Conservation (phyloP, 2,888 invertebrate genomes). For the Aleiodes alternator region DNA sequence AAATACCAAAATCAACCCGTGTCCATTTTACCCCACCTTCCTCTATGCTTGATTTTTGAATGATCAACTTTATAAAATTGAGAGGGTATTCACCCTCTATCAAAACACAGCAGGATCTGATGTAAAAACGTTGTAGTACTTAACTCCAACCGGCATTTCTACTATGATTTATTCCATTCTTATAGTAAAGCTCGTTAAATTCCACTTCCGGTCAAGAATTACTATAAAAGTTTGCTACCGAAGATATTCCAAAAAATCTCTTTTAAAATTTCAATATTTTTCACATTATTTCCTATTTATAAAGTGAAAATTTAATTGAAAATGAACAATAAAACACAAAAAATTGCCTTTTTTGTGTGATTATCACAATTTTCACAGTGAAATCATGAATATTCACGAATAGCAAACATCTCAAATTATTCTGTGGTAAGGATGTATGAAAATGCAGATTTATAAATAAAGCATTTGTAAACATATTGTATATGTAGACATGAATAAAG, state of each 20-base stretch:
- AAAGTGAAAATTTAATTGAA: too few relatives aligned
- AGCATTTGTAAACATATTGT: constrained; percentile 14
- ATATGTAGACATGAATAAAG: constrained; percentile 1
- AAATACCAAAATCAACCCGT: too few relatives aligned
- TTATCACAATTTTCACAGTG: too few relatives aligned
- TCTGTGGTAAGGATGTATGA: background rate
- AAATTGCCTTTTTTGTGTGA: too few relatives aligned
- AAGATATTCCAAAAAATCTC: too few relatives aligned
- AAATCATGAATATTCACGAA: constrained; percentile 10
- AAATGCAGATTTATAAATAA: background rate
- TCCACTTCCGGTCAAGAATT: constrained; percentile 53
- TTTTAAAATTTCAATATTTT: too few relatives aligned
- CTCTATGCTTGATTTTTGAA: background rate
- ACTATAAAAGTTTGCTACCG: background rate
- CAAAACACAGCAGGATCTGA: constrained; percentile 68
- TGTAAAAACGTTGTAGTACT: constrained; percentile 69
- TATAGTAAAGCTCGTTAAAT: constrained; percentile 40
- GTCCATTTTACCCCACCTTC: background rate
- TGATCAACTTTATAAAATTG: background rate
- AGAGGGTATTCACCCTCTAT: constrained; percentile 17
- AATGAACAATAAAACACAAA: too few relatives aligned
- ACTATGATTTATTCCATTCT: constrained; percentile 59
- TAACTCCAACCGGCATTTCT: constrained; percentile 59
- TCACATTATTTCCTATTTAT: too few relatives aligned
- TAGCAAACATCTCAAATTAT: background rate